Percentiles rank a stretch among this genome's conserved stretches.
phyloP scores from a whole-genome alignment of 2,113 vertebrate genomes.

The Myanophis thanlyinensis region DNA sequence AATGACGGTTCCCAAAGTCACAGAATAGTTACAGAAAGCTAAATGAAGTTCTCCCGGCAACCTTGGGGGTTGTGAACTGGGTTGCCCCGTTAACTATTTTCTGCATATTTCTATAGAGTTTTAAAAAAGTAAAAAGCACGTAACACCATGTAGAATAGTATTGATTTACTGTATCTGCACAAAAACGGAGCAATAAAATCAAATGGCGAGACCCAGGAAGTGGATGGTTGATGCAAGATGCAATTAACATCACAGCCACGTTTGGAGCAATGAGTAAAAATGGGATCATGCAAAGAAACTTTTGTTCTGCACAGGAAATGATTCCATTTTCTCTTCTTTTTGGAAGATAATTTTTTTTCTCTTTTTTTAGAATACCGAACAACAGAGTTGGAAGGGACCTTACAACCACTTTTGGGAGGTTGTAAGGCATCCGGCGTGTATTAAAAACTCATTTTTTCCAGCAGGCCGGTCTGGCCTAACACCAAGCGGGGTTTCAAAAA shows the following conservation, averaged over 20 bases:
- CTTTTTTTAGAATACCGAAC: background rate
- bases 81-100: background rate
- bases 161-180: background rate
- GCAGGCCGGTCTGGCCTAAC: too few relatives aligned
- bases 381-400: background rate
- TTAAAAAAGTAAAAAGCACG: background rate
- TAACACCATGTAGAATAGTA: background rate
- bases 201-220: background rate
- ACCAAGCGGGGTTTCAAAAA: too few relatives aligned
- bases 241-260: background rate
- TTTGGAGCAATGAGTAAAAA: background rate
- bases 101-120: background rate
- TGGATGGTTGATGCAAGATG: background rate
- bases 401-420: too few relatives aligned
- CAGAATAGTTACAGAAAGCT: background rate
- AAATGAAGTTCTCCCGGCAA: background rate
- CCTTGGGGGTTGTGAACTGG: background rate
- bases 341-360: background rate
- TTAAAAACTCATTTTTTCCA: too few relatives aligned
- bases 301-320: background rate
- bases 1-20: background rate
- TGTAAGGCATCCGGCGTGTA: too few relatives aligned
- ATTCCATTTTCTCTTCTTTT: conserved; percentile 12
- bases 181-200: background rate
- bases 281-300: background rate